Evolutionary conservation across 2,888 invertebrate species (phyloP), one percentile per base, ranked within the genome.

Genomic region (Helleia helle): DNA sequence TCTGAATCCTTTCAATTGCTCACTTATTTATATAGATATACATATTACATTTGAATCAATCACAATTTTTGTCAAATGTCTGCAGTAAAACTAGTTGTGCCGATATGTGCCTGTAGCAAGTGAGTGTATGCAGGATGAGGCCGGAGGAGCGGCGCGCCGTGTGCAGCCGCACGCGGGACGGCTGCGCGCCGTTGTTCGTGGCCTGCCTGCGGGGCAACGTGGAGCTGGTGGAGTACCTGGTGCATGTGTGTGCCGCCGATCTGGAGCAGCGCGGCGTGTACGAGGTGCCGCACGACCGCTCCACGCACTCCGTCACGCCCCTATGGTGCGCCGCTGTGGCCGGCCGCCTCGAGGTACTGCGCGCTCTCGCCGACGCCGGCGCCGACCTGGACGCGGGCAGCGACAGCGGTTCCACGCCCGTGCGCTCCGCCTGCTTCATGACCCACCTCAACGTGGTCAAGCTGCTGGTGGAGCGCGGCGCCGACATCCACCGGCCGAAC

Each of bases 281-380:
- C 70, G 93, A 95, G 83, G 38, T 66, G 34, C 89, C 91, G 6
- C 93, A 94, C 69, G 96, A 95, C 65, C 88, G 88, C 57, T 89
- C 91, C 22, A 88, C 89, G 50, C 96, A 96, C 79, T 40, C 48
- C 58, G 96, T 94, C 2, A 94, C 95, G 8, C 95, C 96, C 17
- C 81, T 97, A 44, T 97, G 97, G 97, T 93, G 93, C 79, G 95
- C 96, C 1, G 93, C 95, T 2, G 96, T 96, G 1, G 91, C 93
- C 4, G 95, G 95, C 8, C 91, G 91, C 52, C 69, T 95, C 8
- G 85, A 87, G 28, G 91, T 94, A 50, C 90, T 96, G 38, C 90
- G 91, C 62, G 90, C 89, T 67, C 87, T 97, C 41, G 88, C 94
- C 12, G 87, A 89, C 44, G 89, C 93, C 55, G 94, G 93, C 43